Base-by-base conservation (phyloP, 2,797 vertebrate genomes). In the Intellagama lesueurii region DNA sequence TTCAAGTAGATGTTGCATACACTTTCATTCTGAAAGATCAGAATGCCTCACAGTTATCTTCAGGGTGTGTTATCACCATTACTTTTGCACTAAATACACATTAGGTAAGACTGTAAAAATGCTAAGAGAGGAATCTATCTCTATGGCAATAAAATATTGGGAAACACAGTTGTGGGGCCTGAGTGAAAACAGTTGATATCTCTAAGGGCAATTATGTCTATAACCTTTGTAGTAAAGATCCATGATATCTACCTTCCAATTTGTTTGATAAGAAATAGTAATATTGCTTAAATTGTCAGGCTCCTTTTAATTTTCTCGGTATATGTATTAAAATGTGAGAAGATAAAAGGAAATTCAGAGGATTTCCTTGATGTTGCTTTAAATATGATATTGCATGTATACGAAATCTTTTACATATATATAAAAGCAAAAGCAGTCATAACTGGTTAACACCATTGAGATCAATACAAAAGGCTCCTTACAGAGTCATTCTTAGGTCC, bases 131-230 rank as follows among this genome's bases (percentile, higher is more conserved):
- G 92, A 94, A 94, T 69, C 40, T 92, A 72, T 90, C 66, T 92
- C 88, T 88, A 93, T 87, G 76, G 92, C 89, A 85, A 91, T 90
- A 66, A 93, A 85, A 92, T 89, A 78, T 35, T 90, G 91, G 91
- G 92, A 60, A 64, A 75, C 28, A 26, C 11, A n/a, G 32, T 14
- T 40, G 1, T 47, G 3, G 19, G 5, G 40, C 11, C 19, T 16
- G 1, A 24, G 24, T 22, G 7, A 24, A 1, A 30, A 22, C 12
- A 19, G 40, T 44, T 40, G 35, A n/a, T 2, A 4, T 9, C 28
- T n/a, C 40, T 47, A 16, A 9, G 3, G 22, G 40, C 19, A 47
- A 75, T 30, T 64, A 30, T 81, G 28, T 44, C n/a, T 7, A 73
- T 49, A 79, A 40, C 17, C 12, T 81, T 47, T 88, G 17, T 40